A percentile compares a stretch with the other conserved stretches of the same genome.
Evolutionary conservation across 2,888 invertebrate genomes (phyloP).

Genomic region (Mythimna albipuncta): DNA sequence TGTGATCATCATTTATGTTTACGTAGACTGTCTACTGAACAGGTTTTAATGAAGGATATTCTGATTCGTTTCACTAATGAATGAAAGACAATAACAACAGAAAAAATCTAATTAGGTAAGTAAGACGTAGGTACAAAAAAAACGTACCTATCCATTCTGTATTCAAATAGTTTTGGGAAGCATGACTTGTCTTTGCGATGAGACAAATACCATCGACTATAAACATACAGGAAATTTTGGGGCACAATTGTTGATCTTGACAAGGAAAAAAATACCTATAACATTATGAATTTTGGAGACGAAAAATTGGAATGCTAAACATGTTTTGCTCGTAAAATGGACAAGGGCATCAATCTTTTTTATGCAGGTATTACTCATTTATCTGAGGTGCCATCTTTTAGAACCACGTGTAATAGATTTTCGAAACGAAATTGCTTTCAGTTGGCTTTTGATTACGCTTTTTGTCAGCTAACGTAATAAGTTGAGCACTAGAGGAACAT

Average conservation of each 20-base stretch:
- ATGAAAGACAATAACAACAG: conserved; percentile 35
- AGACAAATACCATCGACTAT: conserved; percentile 8
- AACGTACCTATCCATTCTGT: conserved; percentile 21
- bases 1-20: conserved; percentile 25
- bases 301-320: conserved; percentile 33
- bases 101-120: conserved; percentile 43
- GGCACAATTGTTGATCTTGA: conserved; percentile 19
- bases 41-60: conserved; percentile 40
- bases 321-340: conserved; percentile 47
- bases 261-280: conserved; percentile 40
- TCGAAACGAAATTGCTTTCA: conserved; percentile 23
- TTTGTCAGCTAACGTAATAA: conserved; percentile 28
- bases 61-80: conserved; percentile 45
- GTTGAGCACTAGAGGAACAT: neutral
- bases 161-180: conserved; percentile 23
- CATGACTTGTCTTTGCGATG: conserved; percentile 35
- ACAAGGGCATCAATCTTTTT: conserved; percentile 40
- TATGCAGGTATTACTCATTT: conserved; percentile 37
- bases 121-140: neutral
- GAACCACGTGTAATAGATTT: conserved; percentile 28
- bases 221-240: conserved; percentile 23
- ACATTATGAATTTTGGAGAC: conserved; percentile 26
- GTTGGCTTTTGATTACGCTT: conserved; percentile 22
- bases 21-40: conserved; percentile 16
- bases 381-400: conserved; percentile 5